phyloP scores from a whole-genome alignment of 37 sponge, comb jelly and placozoan species.

The Eunapius fragilis region DNA sequence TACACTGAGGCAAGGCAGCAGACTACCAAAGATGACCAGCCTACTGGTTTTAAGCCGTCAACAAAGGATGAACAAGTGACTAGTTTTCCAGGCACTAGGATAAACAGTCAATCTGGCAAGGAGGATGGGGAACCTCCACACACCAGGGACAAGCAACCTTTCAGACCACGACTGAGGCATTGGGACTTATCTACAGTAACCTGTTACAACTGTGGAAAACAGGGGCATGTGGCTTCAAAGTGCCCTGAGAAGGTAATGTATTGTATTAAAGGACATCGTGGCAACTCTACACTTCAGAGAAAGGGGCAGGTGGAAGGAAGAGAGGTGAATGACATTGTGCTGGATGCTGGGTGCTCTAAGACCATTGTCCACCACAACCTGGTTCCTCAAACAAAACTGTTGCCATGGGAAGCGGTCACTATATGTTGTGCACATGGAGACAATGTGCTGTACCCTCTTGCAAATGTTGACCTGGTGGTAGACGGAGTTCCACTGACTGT shows the following conservation, averaged over 20 bases:
- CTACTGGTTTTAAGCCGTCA: too few species aligned
- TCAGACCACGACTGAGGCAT: not conserved
- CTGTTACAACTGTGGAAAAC: constrained; percentile 10
- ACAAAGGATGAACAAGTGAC: not conserved
- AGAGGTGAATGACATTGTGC: constrained; percentile 8
- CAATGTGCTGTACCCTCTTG: constrained; percentile 18
- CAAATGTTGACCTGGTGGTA: constrained; percentile 9
- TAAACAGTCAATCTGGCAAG: too few species aligned
- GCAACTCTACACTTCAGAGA: not conserved
- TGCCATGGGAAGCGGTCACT: constrained; percentile 6
- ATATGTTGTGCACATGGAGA: constrained; percentile 42
- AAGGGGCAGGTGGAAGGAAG: constrained; percentile 22
- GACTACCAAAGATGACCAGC: too few species aligned
- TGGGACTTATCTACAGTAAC: not conserved
- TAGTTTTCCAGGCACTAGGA: not conserved
- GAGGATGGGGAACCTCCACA: too few species aligned
- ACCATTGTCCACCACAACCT: constrained; percentile 11
- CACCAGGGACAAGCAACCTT: not conserved
- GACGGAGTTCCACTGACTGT: not conserved
- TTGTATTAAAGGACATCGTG: not conserved
- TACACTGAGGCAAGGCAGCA: not conserved
- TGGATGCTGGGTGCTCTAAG: constrained; percentile 18
- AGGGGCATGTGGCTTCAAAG: constrained; percentile 6
- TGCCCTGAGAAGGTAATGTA: constrained; percentile 4
- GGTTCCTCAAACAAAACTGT: constrained; percentile 1